Evolutionary conservation across 2,113 vertebrate species (phyloP).

Genomic region (Phyllostomus discolor): DNA sequence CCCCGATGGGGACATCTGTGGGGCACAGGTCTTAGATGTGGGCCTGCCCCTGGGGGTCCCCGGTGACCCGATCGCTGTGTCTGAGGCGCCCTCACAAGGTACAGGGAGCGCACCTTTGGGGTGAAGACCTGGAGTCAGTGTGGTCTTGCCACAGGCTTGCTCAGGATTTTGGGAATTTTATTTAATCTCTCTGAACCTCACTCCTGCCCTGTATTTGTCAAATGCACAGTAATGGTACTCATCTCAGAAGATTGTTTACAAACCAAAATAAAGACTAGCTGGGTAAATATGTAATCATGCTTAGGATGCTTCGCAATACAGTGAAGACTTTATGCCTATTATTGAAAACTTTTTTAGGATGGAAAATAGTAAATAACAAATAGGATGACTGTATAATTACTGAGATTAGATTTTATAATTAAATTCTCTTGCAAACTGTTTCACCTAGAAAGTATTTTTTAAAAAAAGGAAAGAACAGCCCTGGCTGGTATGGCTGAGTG

Average conservation of each 20-base stretch:
- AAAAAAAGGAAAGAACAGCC: no score
- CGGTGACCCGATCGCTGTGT: accelerated
- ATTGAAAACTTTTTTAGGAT: background rate
- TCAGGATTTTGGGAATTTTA: background rate
- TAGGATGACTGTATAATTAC: background rate
- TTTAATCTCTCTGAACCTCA: background rate
- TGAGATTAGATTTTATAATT: background rate
- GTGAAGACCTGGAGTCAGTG: background rate
- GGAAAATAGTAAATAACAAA: background rate
- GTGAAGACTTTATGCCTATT: background rate
- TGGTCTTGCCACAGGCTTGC: background rate
- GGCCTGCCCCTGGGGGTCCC: background rate
- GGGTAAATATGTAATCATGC: background rate
- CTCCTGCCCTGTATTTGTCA: background rate
- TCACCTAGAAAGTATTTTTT: background rate
- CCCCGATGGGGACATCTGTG: background rate
- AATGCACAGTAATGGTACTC: background rate
- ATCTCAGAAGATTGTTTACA: background rate
- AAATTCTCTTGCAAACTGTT: background rate
- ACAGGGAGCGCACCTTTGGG: background rate
- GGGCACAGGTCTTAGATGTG: background rate
- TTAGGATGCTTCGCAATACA: background rate
- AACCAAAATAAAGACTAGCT: background rate
- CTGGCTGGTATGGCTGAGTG: no score
- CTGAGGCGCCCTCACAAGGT: background rate